Conservation (phyloP, 2,797 vertebrate genomes). For the Mus minutoides region DNA sequence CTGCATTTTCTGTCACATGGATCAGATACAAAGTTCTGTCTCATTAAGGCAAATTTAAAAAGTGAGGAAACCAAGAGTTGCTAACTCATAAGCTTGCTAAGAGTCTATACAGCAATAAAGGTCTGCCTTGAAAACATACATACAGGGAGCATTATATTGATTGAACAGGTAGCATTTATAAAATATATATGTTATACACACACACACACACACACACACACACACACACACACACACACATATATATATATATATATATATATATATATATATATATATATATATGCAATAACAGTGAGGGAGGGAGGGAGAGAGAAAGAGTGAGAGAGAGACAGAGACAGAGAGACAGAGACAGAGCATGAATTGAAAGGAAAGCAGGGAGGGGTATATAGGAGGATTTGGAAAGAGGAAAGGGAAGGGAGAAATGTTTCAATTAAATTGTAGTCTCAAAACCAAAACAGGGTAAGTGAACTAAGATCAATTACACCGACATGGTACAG, state of each 20-base stretch:
- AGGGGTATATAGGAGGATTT: background rate
- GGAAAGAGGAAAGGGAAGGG: background rate
- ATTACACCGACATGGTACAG: background rate
- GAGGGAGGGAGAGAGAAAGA: background rate
- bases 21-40: background rate
- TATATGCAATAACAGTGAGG: too few relatives aligned
- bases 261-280: too few relatives aligned
- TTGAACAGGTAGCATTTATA: background rate
- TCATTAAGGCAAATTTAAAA: background rate
- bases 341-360: background rate
- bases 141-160: background rate
- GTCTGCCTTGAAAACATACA: background rate
- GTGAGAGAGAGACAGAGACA: background rate
- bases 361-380: background rate
- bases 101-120: background rate
- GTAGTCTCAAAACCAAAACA: background rate
- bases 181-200: background rate
- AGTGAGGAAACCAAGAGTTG: background rate
- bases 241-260: too few relatives aligned
- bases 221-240: too few relatives aligned
- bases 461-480: background rate
- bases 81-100: background rate
- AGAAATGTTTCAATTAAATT: background rate
- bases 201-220: background rate
- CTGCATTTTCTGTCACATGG: too few relatives aligned